Percentiles rank a stretch among this genome's conserved stretches.
Evolutionary conservation across 2,797 vertebrate genomes (phyloP).

Genomic region (Sebastes variabilis): DNA sequence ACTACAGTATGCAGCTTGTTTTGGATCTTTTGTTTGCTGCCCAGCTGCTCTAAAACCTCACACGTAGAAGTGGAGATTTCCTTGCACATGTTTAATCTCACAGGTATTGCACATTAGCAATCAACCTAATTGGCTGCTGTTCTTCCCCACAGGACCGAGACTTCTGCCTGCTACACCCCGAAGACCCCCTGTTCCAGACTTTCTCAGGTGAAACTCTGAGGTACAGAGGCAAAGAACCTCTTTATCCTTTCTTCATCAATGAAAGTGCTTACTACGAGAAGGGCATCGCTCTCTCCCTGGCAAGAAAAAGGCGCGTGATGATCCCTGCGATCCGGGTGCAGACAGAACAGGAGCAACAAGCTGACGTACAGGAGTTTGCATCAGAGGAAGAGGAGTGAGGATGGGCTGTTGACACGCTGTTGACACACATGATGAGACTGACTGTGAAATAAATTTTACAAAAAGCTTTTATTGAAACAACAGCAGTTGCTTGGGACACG

Average conservation of each 20-base stretch:
- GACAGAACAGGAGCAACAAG: conserved; percentile 42
- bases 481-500: conserved; percentile 28
- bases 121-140: background rate
- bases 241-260: conserved; percentile 87
- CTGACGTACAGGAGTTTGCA: background rate
- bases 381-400: conserved; percentile 61
- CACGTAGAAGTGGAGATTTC: background rate
- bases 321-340: conserved; percentile 68
- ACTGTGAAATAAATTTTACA: conserved; percentile 20
- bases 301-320: conserved; percentile 63
- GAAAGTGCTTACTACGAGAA: conserved; percentile 88
- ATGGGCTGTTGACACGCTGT: background rate
- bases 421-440: background rate
- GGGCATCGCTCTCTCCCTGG: conserved; percentile 80
- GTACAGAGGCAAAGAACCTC: conserved; percentile 73
- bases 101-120: background rate
- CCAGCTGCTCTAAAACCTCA: background rate
- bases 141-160: conserved; percentile 79
- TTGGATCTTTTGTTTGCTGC: background rate
- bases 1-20: background rate
- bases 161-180: conserved; percentile 81
- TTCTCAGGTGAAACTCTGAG: conserved; percentile 80
- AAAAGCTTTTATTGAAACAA: conserved; percentile 66
- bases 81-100: background rate
- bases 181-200: conserved; percentile 84